Percentiles rank a stretch among this genome's conserved stretches.
These are phyloP conservation scores for Esperia sulphurella DNA, from an alignment of 2,888 invertebrate genomes.

Conservation along the genomic window DNA sequence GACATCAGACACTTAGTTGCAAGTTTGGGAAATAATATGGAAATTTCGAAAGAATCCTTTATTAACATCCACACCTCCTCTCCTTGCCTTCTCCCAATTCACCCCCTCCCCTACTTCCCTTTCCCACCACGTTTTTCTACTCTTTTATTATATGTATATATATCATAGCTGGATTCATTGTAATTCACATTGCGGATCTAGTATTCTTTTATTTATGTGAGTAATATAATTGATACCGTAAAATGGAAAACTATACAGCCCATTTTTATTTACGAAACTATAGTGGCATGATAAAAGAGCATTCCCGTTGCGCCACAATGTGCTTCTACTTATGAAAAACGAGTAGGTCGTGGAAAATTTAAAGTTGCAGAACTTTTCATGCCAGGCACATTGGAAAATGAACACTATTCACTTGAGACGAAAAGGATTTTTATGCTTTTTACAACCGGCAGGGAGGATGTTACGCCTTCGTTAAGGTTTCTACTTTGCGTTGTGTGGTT, in stretches of 20 bases:
- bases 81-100: too few relatives aligned
- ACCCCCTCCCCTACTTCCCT: too few relatives aligned
- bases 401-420: not conserved
- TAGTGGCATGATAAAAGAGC: constrained; percentile 19
- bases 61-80: too few relatives aligned
- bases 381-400: not conserved
- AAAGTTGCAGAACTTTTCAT: constrained; percentile 16
- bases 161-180: too few relatives aligned
- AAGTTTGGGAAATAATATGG: too few relatives aligned
- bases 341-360: constrained; percentile 20
- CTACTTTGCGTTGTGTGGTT: constrained; percentile 7
- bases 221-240: not conserved
- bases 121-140: too few relatives aligned
- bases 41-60: too few relatives aligned
- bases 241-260: not conserved
- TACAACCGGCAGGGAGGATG: not conserved
- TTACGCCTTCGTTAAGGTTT: too few relatives aligned
- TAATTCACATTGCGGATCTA: too few relatives aligned
- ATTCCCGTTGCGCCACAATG: constrained; percentile 17
- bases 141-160: too few relatives aligned
- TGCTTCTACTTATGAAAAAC: constrained; percentile 25
- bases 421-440: not conserved
- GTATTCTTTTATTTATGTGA: too few relatives aligned
- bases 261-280: constrained; percentile 13
- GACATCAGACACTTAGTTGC: too few relatives aligned